Evolutionary conservation across 2,888 invertebrate genomes (phyloP), one percentile per base, ranked within the genome.

Genomic region (Diabrotica balteata): DNA sequence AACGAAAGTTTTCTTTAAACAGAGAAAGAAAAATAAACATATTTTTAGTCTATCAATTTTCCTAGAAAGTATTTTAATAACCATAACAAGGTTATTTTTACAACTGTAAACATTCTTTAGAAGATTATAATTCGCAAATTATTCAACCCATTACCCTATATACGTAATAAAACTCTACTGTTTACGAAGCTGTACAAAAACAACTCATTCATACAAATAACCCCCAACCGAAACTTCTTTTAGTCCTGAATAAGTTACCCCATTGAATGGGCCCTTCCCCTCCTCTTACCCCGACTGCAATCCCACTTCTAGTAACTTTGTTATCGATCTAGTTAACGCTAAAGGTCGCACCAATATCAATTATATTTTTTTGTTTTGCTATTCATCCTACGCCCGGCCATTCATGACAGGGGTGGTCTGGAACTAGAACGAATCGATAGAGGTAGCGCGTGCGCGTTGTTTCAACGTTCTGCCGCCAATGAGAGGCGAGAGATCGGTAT

Each of bases 341-440:
- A 59, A 63, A 67, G 67, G 63, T 67, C 67, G 54, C 54, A 32
- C 42, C 67, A 59, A 67, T 59, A 67, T 67, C 59, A 67, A 67
- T 67, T 63, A 67, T 11, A 54, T 67, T 52, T 32, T 32, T 32
- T 52, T 53, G 58, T 59, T 65, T 64, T 59, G 43, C 52, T 54
- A 59, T 68, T 70, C 68, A 58, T 60, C 66, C 71, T 63, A 70
- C 68, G 58, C 66, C 22, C 45, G 50, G 22, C 57, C 71, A 68
- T 71, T 71, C 66, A 71, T 58, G 52, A 43, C 47, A 8, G 59
- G 46, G 59, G 64, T 58, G 32, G 58, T 43, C 43, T 43, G 22
- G 46, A 58, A 64, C 2, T 50, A 43, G 51, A 51, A 49, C 50
- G 10, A 63, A 63, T 63, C 63, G 58, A 63, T 63, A 63, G 22